Evolutionary conservation across 2,888 invertebrate species (phyloP).

Genomic region (Dioctria linearis): DNA sequence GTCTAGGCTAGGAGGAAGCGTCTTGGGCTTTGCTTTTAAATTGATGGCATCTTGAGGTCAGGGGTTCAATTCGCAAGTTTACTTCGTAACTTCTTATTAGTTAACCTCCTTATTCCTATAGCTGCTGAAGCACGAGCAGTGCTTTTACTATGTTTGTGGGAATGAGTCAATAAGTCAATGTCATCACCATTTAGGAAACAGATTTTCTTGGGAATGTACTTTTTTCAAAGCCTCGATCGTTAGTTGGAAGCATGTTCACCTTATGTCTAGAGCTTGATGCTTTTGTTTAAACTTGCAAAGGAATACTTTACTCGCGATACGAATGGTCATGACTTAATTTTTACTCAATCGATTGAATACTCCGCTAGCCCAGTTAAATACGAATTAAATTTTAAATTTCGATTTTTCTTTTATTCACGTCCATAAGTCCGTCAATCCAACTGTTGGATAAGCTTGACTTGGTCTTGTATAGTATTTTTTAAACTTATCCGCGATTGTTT

Average conservation of each 20-base stretch:
- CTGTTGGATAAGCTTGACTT: conserved; percentile 32
- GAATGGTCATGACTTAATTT: neutral
- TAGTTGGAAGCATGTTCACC: no score
- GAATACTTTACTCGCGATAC: no score
- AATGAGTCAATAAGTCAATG: conserved; percentile 46
- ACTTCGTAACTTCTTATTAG: conserved; percentile 29
- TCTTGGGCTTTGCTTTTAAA: conserved; percentile 35
- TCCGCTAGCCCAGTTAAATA: no score
- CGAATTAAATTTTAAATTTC: no score
- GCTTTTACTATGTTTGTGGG: neutral
- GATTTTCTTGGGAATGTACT: no score
- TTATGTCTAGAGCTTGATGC: no score
- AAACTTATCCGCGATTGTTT: conserved; percentile 19
- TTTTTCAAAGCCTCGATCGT: no score
- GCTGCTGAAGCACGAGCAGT: conserved; percentile 13
- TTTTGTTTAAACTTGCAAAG: no score
- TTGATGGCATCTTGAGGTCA: conserved; percentile 41
- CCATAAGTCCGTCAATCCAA: neutral
- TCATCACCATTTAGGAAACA: neutral
- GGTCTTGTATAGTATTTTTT: conserved; percentile 6
- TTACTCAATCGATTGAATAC: neutral
- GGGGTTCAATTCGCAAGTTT: conserved; percentile 34
- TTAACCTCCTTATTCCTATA: conserved; percentile 17
- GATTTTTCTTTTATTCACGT: no score
- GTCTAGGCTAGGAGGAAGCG: conserved; percentile 52